Conservation (phyloP, 2,797 vertebrate species). For the Tauraco hartlaubi region DNA sequence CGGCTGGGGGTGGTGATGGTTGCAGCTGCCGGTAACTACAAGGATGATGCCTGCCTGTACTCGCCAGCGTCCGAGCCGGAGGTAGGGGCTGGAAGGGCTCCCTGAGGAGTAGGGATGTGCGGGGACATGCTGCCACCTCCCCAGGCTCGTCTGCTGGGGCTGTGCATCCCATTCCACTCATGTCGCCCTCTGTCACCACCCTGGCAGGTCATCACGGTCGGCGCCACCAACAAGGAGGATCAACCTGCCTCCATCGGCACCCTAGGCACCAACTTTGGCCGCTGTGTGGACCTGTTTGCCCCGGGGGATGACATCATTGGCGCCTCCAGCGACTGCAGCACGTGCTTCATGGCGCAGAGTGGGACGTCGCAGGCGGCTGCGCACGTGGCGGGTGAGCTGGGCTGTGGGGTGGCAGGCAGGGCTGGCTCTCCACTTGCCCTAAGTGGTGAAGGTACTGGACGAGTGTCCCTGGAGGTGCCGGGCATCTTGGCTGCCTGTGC, state of each 20-base stretch:
- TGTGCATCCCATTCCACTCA: accelerated
- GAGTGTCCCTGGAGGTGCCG: neutral
- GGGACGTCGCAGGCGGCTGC: slow-evolving; percentile 92
- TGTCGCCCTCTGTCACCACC: accelerated
- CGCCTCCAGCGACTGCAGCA: slow-evolving; percentile 91
- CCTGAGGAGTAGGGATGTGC: neutral
- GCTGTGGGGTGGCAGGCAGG: accelerated
- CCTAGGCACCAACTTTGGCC: slow-evolving; percentile 89
- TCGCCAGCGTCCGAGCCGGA: slow-evolving; percentile 90
- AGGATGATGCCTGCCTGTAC: slow-evolving; percentile 90
- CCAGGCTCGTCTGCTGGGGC: neutral
- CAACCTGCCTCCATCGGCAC: slow-evolving; percentile 85
- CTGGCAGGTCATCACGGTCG: slow-evolving; percentile 90
- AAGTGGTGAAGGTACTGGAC: neutral
- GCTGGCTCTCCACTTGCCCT: neutral
- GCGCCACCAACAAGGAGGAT: slow-evolving; percentile 86
- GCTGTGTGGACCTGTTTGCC: slow-evolving; percentile 91
- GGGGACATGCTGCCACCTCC: neutral
- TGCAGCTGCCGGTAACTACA: slow-evolving; percentile 89
- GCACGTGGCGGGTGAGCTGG: slow-evolving; percentile 84
- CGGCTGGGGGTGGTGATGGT: slow-evolving; percentile 78
- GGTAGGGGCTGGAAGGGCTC: slow-evolving; percentile 52
- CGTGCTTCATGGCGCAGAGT: slow-evolving; percentile 88
- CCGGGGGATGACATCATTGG: slow-evolving; percentile 91
- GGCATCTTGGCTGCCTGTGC: neutral